phyloP scores from a whole-genome alignment of 2,888 invertebrate genomes.

The Ichneumon xanthorius region DNA sequence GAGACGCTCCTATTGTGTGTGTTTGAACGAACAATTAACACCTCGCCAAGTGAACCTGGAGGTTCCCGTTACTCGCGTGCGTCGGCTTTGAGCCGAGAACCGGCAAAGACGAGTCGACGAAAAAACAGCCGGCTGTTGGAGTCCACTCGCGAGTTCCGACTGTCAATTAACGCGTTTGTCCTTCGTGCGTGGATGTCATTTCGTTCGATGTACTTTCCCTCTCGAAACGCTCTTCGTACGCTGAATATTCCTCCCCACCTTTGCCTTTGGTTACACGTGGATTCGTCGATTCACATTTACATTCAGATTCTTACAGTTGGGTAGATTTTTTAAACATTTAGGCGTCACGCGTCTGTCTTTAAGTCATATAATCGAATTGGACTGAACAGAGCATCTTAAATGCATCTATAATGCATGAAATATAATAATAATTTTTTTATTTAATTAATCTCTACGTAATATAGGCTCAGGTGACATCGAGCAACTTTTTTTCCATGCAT shows the following conservation, averaged over 20 bases:
- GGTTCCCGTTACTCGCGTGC: slow-evolving; percentile 70
- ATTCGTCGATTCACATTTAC: slow-evolving; percentile 1
- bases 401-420: not conserved
- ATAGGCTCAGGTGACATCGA: not conserved
- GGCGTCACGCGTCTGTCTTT: not conserved
- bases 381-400: not conserved
- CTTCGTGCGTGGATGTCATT: slow-evolving; percentile 9
- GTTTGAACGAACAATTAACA: slow-evolving; percentile 70
- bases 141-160: slow-evolving; percentile 51
- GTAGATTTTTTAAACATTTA: not conserved
- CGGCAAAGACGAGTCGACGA: slow-evolving; percentile 40
- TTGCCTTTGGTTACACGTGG: slow-evolving; percentile 10
- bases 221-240: slow-evolving; percentile 16
- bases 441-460: not conserved
- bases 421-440: not conserved
- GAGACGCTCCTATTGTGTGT: slow-evolving; percentile 56
- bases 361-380: not conserved
- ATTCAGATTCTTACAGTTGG: not conserved
- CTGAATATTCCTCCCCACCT: slow-evolving; percentile 43
- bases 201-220: slow-evolving; percentile 46
- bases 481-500: not conserved
- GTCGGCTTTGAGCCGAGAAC: slow-evolving; percentile 38
- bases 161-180: slow-evolving; percentile 64
- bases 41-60: slow-evolving; percentile 67
- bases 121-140: slow-evolving; percentile 49